Conservation (phyloP, 2,113 vertebrate genomes). For the Triplophysa tibetana region DNA sequence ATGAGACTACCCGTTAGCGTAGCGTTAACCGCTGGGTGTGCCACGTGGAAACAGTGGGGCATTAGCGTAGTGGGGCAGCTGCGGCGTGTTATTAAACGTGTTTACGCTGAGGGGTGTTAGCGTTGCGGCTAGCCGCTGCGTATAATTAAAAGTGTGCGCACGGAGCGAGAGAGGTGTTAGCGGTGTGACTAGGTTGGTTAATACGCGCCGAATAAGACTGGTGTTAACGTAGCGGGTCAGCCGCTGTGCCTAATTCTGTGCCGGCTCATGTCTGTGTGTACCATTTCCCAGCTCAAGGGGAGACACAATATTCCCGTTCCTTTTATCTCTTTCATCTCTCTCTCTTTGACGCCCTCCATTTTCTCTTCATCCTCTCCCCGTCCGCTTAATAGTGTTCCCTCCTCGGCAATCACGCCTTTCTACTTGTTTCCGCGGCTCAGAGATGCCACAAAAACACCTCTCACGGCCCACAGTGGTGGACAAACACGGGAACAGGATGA, state of each 20-base stretch:
- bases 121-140: constrained; percentile 18
- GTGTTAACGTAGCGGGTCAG: constrained; percentile 33
- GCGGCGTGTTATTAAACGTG: constrained; percentile 4
- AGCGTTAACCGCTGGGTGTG: constrained; percentile 9
- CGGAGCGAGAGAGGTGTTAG: constrained; percentile 25
- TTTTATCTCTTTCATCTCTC: constrained; percentile 52
- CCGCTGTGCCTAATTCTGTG: constrained; percentile 40
- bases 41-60: constrained; percentile 24
- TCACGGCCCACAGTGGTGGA: neutral
- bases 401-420: constrained; percentile 31
- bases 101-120: constrained; percentile 17
- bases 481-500: neutral
- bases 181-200: constrained; percentile 7
- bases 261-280: constrained; percentile 35
- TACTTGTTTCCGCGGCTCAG: constrained; percentile 25
- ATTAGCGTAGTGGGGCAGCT: constrained; percentile 20
- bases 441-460: constrained; percentile 9
- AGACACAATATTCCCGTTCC: constrained; percentile 39
- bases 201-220: constrained; percentile 16
- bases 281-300: constrained; percentile 54
- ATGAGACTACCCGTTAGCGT: constrained; percentile 4
- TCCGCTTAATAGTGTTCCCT: constrained; percentile 38
- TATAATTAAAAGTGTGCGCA: constrained; percentile 15
- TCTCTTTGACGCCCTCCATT: constrained; percentile 42
- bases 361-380: constrained; percentile 40